Base-by-base conservation (phyloP, 2,888 invertebrate species). In the Torymus auratus region DNA sequence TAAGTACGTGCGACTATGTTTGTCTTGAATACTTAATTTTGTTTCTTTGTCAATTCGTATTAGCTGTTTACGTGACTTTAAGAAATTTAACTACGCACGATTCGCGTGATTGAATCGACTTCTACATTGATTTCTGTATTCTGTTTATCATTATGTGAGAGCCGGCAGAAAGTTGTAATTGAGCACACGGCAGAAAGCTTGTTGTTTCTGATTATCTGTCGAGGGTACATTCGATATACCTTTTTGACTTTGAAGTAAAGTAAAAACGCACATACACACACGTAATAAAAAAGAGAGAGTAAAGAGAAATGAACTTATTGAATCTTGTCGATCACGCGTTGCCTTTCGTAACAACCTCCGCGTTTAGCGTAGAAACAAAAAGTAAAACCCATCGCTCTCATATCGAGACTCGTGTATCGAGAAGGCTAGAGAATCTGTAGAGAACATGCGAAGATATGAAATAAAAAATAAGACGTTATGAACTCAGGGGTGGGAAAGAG, bases 271-370 rank as follows among this genome's bases (percentile, higher is more conserved):
- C 41, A 78, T 78, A 78, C 83, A 78, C 75, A 82, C 64, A 68
- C 41, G 7, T 58, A 55, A 67, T 58, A 67, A 84, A 81, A 84
- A 70, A 80, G 69, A 84, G 78, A 84, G 65, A 78, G 69, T 53
- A 78, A 77, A 62, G 65, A 80, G 65, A 81, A 74, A 82, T 82
- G 64, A 77, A 83, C 70, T 81, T 81, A 71, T 80, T 75, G 60
- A 78, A 79, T 65, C 79, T 83, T 79, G 76, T 79, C 79, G 83
- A 88, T 89, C 89, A 89, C 89, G 87, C 88, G 88, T 89, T 89
- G 89, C 89, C 89, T 89, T 89, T 89, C 84, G 88, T 88, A 88
- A 89, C 87, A 87, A 87, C 86, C 86, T 88, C 85, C 85, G 85
- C 85, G 76, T 80, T 77, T 79, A 80, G 76, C 75, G 81, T 73